These are phyloP conservation scores for Armadillidium nasatum DNA, from an alignment of 1,140 invertebrate species.

Conservation along the genomic window DNA sequence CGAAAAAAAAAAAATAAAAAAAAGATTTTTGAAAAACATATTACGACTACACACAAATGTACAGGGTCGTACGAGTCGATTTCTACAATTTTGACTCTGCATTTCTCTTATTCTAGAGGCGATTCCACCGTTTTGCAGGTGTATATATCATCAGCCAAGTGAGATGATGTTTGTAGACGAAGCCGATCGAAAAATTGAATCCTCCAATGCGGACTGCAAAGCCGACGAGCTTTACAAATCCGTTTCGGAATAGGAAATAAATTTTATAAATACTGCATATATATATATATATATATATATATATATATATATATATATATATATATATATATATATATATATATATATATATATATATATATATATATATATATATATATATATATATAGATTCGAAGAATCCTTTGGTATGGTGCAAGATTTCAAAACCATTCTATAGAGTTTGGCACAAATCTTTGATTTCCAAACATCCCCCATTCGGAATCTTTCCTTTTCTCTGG, in stretches of 20 bases:
- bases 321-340: background rate
- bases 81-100: background rate
- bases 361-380: constrained; percentile 15
- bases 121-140: background rate
- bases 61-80: background rate
- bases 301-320: constrained; percentile 2
- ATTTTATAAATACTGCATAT: background rate
- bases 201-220: no score
- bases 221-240: no score
- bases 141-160: no score
- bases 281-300: background rate
- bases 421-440: no score
- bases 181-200: no score
- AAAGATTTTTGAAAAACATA: constrained; percentile 1
- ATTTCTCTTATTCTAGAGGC: background rate
- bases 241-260: background rate
- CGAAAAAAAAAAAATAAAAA: no score
- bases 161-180: no score
- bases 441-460: no score
- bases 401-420: no score
- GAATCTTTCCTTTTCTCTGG: no score
- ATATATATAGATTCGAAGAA: background rate
- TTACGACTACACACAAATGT: background rate
- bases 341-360: constrained; percentile 15
- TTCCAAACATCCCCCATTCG: no score